phyloP scores from a whole-genome alignment of 2,888 invertebrate species.

The Conus canariensis region DNA sequence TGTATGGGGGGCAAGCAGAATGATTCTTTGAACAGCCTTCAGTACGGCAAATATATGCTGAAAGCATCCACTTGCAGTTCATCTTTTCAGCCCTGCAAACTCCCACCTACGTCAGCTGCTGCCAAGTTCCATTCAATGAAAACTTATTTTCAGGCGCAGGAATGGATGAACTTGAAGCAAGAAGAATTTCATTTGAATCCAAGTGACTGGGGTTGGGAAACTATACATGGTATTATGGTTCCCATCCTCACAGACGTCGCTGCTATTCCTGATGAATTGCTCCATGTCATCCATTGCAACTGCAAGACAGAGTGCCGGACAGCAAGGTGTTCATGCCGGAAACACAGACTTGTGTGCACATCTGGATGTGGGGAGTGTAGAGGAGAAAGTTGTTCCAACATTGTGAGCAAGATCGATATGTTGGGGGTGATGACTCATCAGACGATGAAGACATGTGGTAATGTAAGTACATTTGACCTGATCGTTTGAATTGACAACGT shows the following conservation, averaged over 20 bases:
- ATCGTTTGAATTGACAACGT: too few species aligned
- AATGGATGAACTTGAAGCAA: neutral
- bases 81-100: constrained; percentile 2
- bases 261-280: neutral
- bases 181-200: neutral
- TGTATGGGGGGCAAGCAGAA: neutral
- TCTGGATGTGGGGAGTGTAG: neutral
- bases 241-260: neutral
- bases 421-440: neutral
- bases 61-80: constrained; percentile 1
- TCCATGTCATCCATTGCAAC: neutral
- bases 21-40: neutral
- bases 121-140: constrained; percentile 35
- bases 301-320: neutral
- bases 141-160: neutral
- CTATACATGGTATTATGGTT: neutral
- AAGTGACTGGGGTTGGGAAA: neutral
- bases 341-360: neutral
- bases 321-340: neutral
- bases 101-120: constrained; percentile 40
- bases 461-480: too few species aligned
- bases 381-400: neutral
- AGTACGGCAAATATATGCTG: neutral
- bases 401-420: neutral
- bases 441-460: constrained; percentile 13